Evolutionary conservation across 2,797 vertebrate genomes (phyloP), one percentile per base, ranked within the genome.

Genomic region (Clangula hyemalis): DNA sequence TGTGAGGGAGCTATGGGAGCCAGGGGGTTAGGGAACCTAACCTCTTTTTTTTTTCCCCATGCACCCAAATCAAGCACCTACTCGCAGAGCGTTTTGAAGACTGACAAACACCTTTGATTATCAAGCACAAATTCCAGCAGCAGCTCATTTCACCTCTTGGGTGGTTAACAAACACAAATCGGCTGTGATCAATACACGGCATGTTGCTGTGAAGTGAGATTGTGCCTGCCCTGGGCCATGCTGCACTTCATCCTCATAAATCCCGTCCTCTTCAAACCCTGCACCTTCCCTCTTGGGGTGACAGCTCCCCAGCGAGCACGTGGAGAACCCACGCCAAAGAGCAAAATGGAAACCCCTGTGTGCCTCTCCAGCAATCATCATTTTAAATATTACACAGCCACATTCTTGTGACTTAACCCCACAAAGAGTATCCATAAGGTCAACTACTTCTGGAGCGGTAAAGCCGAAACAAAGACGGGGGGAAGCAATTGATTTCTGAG

Each of bases 21-120:
- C 34, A 12, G 41, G 61, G 4, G 4, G 30, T 39, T 62, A 28
- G 22, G n/a, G 18, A 49, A 49, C 49, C 13, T 25, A 25, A 49
- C 24, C 24, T 49, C 47, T 49, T 24, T 22, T 49, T 45, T 45
- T 47, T 47, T 89, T 73, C 57, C 78, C 30, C 2, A 0, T 0
- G 0, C 38, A 39, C 28, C 38, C 62, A 70, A 71, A 88, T 45
- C 36, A 60, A 88, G 61, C n/a, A 34, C n/a, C 58, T 28, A 3
- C 53, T 49, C 47, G 16, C 0, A 3, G 45, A 93, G 61, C 19
- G 8, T 90, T 90, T 90, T 3, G 17, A 81, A 83, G 78, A 69
- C 30, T 84, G 62, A 89, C 24, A 89, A 84, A 89, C 79, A 38
- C 70, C 70, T 95, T 95, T 86, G 62, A 64, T 70, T 90, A 62